These are phyloP conservation scores for Alitta virens DNA, from an alignment of 2,888 invertebrate genomes.

Conservation along the genomic window DNA sequence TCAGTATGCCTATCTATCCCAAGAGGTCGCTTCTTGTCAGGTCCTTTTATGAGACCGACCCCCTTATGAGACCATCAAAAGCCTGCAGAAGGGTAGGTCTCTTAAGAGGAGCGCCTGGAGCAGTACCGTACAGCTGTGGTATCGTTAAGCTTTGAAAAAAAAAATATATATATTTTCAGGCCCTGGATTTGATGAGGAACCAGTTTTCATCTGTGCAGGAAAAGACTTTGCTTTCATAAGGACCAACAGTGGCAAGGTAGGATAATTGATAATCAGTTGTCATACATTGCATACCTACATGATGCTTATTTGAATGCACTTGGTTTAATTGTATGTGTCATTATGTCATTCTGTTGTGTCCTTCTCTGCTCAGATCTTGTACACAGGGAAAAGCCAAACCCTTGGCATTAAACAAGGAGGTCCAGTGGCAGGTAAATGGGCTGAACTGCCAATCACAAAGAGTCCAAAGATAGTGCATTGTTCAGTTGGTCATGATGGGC, in stretches of 20 bases:
- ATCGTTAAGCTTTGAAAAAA: too few species aligned
- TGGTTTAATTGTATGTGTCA: too few species aligned
- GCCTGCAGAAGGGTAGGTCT: too few species aligned
- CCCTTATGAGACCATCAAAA: too few species aligned
- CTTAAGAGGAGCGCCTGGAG: too few species aligned
- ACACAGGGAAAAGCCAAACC: slow-evolving; percentile 81
- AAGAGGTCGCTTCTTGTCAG: too few species aligned
- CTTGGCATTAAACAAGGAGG: slow-evolving; percentile 74
- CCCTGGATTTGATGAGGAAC: slow-evolving; percentile 74
- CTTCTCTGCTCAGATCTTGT: slow-evolving; percentile 68
- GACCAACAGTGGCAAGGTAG: slow-evolving; percentile 80
- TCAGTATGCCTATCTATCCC: too few species aligned
- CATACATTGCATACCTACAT: too few species aligned
- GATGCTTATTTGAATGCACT: too few species aligned
- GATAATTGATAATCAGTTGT: background rate
- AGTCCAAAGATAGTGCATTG: slow-evolving; percentile 73
- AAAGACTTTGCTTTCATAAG: slow-evolving; percentile 86
- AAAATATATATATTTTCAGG: slow-evolving; percentile 44
- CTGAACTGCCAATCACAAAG: slow-evolving; percentile 66
- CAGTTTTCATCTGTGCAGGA: slow-evolving; percentile 74
- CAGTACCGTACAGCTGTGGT: too few species aligned
- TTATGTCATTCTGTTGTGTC: too few species aligned
- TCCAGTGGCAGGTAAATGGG: slow-evolving; percentile 55
- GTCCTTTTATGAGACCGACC: too few species aligned
- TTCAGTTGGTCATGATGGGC: slow-evolving; percentile 89